A percentile compares a stretch with the other conserved stretches of the same genome.
Evolutionary conservation across 2,888 invertebrate genomes (phyloP).

Genomic region (Brachynemurus nebulosus): DNA sequence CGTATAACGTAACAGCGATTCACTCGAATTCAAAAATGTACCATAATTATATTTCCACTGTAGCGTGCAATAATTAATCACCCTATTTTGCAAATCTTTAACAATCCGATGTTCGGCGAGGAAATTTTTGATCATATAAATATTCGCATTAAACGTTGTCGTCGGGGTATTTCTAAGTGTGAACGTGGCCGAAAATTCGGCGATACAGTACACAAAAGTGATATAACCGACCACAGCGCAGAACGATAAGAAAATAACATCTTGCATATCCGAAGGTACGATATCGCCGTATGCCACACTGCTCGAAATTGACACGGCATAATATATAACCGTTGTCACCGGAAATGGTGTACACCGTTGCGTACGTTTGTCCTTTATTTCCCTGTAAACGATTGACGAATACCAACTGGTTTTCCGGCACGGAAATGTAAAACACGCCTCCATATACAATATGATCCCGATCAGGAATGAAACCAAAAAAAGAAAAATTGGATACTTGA

Average conservation of each 20-base stretch:
- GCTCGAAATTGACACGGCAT: slow-evolving; percentile 32
- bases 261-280: slow-evolving; percentile 32
- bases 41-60: slow-evolving; percentile 41
- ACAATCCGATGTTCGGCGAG: slow-evolving; percentile 38
- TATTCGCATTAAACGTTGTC: slow-evolving; percentile 36
- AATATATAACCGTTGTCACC: slow-evolving; percentile 33
- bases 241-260: slow-evolving; percentile 24
- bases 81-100: slow-evolving; percentile 32
- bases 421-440: slow-evolving; percentile 35
- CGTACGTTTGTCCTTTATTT: slow-evolving; percentile 12
- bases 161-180: slow-evolving; percentile 36
- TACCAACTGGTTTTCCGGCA: slow-evolving; percentile 39
- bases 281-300: slow-evolving; percentile 38
- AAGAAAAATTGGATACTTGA: slow-evolving; percentile 36
- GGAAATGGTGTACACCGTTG: slow-evolving; percentile 22
- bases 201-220: slow-evolving; percentile 36
- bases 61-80: slow-evolving; percentile 37
- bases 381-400: slow-evolving; percentile 14
- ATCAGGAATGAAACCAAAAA: slow-evolving; percentile 37
- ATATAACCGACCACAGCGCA: slow-evolving; percentile 33
- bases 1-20: too few relatives aligned
- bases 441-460: slow-evolving; percentile 37
- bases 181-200: slow-evolving; percentile 37
- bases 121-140: slow-evolving; percentile 36
- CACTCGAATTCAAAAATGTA: slow-evolving; percentile 17